Evolutionary conservation across 1,140 invertebrate genomes (phyloP), one percentile per base, ranked within the genome.

Genomic region (Drosophila watanabei): DNA sequence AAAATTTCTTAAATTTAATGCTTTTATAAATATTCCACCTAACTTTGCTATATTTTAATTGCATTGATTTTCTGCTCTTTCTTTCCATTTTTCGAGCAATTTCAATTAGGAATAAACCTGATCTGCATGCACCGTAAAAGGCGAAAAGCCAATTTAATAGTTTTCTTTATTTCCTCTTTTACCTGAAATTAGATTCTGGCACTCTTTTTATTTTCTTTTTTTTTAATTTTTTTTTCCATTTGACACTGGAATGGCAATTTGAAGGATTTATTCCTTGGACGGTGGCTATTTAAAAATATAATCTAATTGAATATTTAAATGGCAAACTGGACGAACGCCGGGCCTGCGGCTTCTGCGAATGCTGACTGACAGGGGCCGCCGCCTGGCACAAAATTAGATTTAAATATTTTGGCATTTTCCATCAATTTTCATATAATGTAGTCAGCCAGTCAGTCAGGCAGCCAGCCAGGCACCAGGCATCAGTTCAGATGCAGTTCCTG

Each of bases 381-480:
- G 58, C 28, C 7, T 56, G 54, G 73, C 49, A 72, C 75, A 73
- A 63, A 86, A 90, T 90, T 82, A 82, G 86, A 90, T 89, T 90
- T 86, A 89, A 89, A 86, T 82, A 89, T 89, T 89, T 90, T 89
- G 82, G 86, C 86, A 90, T 89, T 86, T 87, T 76, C 82, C 79
- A 90, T 89, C 85, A 89, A 90, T 89, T 90, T 85, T 89, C 75
- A 79, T 83, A 79, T 81, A 89, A 84, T 81, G 73, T 63, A 68
- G 24, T 33, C 58, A 48, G 41, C 52, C 32, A 56, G 49, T 0
- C 28, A 48, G 45, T 13, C 5, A 46, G 33, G 30, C 43, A 57
- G 24, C 7, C 39, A 49, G 28, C 37, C 48, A 57, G 35, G 39
- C 48, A n/a, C n/a, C n/a, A 58, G 18, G 39, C 46, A 32, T 32